A percentile compares a stretch with the other conserved stretches of the same genome.
These are phyloP conservation scores for Limnodromus scolopaceus DNA, from an alignment of 2,797 vertebrate species.

Conservation along the genomic window DNA sequence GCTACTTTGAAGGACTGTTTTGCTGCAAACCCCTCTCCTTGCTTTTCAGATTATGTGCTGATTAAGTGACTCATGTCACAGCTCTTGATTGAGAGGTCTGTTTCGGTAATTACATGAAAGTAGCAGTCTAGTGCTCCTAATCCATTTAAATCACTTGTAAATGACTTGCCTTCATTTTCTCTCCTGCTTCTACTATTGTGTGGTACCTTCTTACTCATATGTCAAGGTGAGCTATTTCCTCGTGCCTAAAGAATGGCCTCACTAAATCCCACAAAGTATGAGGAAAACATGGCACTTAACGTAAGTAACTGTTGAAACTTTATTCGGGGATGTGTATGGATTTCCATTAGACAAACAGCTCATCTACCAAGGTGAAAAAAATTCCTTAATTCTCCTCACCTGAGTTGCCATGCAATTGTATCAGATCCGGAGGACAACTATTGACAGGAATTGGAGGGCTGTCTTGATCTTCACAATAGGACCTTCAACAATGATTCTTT, in stretches of 20 bases:
- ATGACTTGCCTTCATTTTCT: conserved; percentile 9
- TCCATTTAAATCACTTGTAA: conserved; percentile 29
- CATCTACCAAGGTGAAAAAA: background rate
- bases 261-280: background rate
- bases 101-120: background rate
- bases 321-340: background rate
- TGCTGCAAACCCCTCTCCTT: background rate
- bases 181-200: background rate
- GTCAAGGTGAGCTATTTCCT: conserved; percentile 12
- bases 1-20: background rate
- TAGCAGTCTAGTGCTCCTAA: background rate
- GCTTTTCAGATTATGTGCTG: background rate
- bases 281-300: background rate
- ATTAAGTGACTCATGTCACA: background rate
- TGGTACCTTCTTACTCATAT: background rate
- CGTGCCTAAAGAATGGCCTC: background rate
- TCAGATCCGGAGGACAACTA: background rate
- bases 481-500: background rate
- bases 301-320: background rate
- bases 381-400: background rate
- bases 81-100: conserved; percentile 26
- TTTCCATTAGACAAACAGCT: background rate
- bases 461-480: background rate
- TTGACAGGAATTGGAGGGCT: background rate
- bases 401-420: background rate